Evolutionary conservation across 2,888 invertebrate species (phyloP).

Genomic region (Oscheius sp.): DNA sequence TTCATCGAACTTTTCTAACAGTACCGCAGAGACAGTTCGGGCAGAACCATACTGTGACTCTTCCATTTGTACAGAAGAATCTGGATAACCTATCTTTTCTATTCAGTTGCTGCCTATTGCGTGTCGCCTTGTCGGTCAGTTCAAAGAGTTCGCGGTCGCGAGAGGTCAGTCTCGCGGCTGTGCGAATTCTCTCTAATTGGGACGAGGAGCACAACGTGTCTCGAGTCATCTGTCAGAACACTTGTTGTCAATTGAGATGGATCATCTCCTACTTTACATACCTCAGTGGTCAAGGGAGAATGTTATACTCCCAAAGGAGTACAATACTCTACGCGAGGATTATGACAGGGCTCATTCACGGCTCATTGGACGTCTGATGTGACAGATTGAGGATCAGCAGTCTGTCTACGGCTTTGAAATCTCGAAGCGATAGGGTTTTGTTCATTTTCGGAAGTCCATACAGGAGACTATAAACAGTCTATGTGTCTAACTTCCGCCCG

Average conservation of each 20-base stretch:
- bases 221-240: slow-evolving; percentile 14
- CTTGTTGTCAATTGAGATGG: slow-evolving; percentile 30
- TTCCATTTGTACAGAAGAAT: neutral
- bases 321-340: neutral
- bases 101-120: slow-evolving; percentile 5
- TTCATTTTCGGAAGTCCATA: neutral
- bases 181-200: slow-evolving; percentile 14
- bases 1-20: too few species aligned
- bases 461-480: neutral
- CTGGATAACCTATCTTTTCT: neutral
- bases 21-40: neutral
- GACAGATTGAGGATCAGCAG: slow-evolving; percentile 26
- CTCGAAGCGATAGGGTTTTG: neutral
- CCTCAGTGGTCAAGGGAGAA: neutral
- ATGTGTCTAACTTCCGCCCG: slow-evolving; percentile 4
- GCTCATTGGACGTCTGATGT: slow-evolving; percentile 33
- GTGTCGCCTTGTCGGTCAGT: slow-evolving; percentile 12
- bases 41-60: neutral
- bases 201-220: slow-evolving; percentile 20
- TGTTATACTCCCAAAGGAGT: neutral
- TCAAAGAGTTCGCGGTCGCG: neutral
- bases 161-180: slow-evolving; percentile 30
- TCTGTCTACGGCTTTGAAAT: neutral
- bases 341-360: slow-evolving; percentile 18
- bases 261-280: slow-evolving; percentile 10